phyloP scores from a whole-genome alignment of 2,113 vertebrate genomes.

The Leptobrachium leishanense region DNA sequence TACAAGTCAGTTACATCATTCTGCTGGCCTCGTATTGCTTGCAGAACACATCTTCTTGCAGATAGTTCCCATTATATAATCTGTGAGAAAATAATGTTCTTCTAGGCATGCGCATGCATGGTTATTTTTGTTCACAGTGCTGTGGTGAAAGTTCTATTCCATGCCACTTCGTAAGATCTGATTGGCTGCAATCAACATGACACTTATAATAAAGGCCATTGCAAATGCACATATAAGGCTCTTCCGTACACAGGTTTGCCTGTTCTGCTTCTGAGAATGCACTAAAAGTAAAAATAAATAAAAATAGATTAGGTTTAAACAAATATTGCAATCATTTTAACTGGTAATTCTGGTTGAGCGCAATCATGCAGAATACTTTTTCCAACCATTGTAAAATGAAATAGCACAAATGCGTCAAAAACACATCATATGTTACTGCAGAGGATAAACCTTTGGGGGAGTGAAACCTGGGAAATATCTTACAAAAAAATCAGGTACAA shows the following conservation, averaged over 20 bases:
- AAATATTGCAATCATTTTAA: too few species aligned
- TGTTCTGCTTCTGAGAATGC: constrained; percentile 95
- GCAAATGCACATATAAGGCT: constrained; percentile 99
- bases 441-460: too few species aligned
- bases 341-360: too few species aligned
- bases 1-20: constrained; percentile 63
- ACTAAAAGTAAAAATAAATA: constrained; percentile 66
- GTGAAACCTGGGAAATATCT: too few species aligned
- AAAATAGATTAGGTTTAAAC: background rate
- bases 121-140: constrained; percentile 73
- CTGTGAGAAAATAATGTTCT: constrained; percentile 65
- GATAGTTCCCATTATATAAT: constrained; percentile 58
- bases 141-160: constrained; percentile 77
- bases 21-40: constrained; percentile 72
- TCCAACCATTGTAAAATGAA: too few species aligned
- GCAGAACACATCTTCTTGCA: constrained; percentile 50
- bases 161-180: constrained; percentile 99
- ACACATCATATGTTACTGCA: too few species aligned
- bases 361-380: too few species aligned
- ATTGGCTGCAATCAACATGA: constrained; percentile 98
- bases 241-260: constrained; percentile 97
- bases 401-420: too few species aligned
- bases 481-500: too few species aligned
- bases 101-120: constrained; percentile 87
- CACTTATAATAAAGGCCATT: constrained; percentile 99